Base-by-base conservation (phyloP, 2,888 invertebrate species). In the Psococerastis gibbosa region DNA sequence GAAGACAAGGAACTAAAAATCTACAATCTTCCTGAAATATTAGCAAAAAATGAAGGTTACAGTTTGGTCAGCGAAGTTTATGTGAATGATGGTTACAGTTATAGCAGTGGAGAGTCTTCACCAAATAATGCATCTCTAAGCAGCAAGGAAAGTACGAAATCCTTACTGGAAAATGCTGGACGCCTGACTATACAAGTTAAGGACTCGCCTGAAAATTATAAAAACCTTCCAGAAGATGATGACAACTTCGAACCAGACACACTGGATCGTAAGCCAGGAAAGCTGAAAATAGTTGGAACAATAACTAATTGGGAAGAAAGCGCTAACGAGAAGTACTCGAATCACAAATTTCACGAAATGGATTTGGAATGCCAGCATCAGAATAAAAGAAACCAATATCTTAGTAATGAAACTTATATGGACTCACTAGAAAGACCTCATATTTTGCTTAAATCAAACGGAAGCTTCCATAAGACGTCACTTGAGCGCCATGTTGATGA, bases 161-260 rank as follows among this genome's bases (percentile, higher is more conserved):
- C 22, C 3, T 13, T 13, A 3, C 17, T 18, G 6, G 38, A 38
- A 38, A 73, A 78, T 48, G 80, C 82, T 1, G 84, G 84, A 5
- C 82, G 80, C 53, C 65, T 87, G 55, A 78, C 83, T 22, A 87
- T 87, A 47, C 82, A 83, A 63, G 79, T 85, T 1, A 78, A 79
- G 56, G 84, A 84, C 57, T 74, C 81, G 16, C 76, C 82, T 1
- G 76, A 78, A 52, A 78, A 82, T 54, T 78, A 78, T 50, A 71
- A 77, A 5, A 72, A 70, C 54, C 75, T 79, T 5, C 38, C 46
- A 41, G 72, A 80, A 45, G 85, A 85, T 54, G 82, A 82, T 2
- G 82, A 82, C 52, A 76, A 75, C 44, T 87, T 83, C 53, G 87
- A 87, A 58, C 84, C 85, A 0, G 85, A 87, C 51, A 87, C 87